These are phyloP conservation scores for Papilio helenus DNA, from an alignment of 1,140 invertebrate genomes.

Conservation along the genomic window DNA sequence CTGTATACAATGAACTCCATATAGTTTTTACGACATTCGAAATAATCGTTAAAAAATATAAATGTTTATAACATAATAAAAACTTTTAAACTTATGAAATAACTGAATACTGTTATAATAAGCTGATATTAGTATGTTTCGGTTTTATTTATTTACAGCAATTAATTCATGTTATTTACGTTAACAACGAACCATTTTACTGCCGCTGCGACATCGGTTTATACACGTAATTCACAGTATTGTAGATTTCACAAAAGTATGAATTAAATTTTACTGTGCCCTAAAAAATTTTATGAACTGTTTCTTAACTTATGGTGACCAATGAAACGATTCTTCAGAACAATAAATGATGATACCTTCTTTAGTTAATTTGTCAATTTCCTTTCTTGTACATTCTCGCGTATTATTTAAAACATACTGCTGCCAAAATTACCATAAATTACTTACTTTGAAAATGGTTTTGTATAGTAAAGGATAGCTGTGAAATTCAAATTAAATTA, in stretches of 20 bases:
- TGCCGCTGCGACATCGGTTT: constrained; percentile 14
- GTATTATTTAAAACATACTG: neutral
- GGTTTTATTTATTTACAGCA: constrained; percentile 34
- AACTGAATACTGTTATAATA: constrained; percentile 29
- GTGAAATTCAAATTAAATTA: neutral
- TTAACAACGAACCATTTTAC: constrained; percentile 30
- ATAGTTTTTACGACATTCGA: constrained; percentile 30
- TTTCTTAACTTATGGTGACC: constrained; percentile 13
- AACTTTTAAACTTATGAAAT: constrained; percentile 38
- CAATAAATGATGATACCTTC: neutral
- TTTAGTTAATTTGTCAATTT: constrained; percentile 14
- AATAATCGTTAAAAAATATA: constrained; percentile 24
- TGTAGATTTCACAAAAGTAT: constrained; percentile 39
- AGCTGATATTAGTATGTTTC: constrained; percentile 23
- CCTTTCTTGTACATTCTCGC: neutral
- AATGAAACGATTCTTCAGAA: constrained; percentile 6
- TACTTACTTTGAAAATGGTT: neutral
- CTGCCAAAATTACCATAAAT: neutral
- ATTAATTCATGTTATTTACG: constrained; percentile 38
- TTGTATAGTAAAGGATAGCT: neutral
- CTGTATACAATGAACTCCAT: constrained; percentile 12
- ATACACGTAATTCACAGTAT: constrained; percentile 32
- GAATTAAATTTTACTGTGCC: constrained; percentile 38
- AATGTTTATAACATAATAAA: constrained; percentile 37
- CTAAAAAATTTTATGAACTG: constrained; percentile 35